Conservation (phyloP, 2,888 invertebrate species). For the Salticus scenicus region DNA sequence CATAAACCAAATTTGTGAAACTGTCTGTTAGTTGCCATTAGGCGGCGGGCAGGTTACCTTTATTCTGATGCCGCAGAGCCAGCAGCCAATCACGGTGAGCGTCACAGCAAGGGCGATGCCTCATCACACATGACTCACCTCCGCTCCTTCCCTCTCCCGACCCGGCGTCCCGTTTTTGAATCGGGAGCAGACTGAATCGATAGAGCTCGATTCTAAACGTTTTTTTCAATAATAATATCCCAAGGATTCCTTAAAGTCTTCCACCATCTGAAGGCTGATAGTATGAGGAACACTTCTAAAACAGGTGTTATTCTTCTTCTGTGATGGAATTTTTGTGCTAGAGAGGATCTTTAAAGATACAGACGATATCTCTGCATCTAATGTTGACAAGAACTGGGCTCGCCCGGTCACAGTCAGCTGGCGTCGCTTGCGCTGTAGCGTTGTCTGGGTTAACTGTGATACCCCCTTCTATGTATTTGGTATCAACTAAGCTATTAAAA, state of each 20-base stretch:
- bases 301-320: background rate
- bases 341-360: constrained; percentile 15
- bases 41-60: constrained; percentile 65
- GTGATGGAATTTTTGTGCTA: constrained; percentile 10
- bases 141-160: constrained; percentile 35
- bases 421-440: constrained; percentile 59
- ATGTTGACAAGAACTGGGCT: constrained; percentile 70
- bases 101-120: constrained; percentile 70
- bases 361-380: constrained; percentile 60
- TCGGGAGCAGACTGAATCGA: constrained; percentile 64
- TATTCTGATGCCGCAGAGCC: constrained; percentile 68
- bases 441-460: constrained; percentile 50
- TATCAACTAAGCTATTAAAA: background rate
- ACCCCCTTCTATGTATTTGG: constrained; percentile 16
- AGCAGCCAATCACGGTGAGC: constrained; percentile 67
- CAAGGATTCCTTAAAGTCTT: constrained; percentile 29
- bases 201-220: constrained; percentile 51
- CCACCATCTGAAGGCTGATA: constrained; percentile 20
- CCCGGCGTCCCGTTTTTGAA: constrained; percentile 50
- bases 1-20: constrained; percentile 45
- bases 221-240: constrained; percentile 48
- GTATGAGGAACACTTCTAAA: constrained; percentile 16
- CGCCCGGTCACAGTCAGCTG: constrained; percentile 68
- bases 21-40: constrained; percentile 66
- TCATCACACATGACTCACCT: constrained; percentile 65